phyloP scores from a whole-genome alignment of 1,140 invertebrate species.

The Drosophila melanica region DNA sequence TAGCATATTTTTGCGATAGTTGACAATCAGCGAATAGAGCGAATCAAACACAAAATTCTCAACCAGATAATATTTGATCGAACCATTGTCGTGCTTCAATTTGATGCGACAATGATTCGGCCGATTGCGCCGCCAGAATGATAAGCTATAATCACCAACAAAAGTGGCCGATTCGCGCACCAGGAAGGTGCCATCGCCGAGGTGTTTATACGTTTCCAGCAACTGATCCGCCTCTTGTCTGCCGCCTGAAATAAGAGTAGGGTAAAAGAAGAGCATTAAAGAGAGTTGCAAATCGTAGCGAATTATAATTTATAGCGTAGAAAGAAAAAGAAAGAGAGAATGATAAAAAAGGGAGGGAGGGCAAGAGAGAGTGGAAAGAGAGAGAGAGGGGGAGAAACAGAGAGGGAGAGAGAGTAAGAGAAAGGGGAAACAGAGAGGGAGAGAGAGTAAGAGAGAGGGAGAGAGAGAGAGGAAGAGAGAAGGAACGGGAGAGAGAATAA shows the following conservation, averaged over 20 bases:
- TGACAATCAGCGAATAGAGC: slow-evolving; percentile 95
- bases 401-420: too few species aligned
- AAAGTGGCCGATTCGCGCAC: slow-evolving; percentile 98
- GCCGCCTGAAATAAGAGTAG: slow-evolving; percentile 84
- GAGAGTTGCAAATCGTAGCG: too few species aligned
- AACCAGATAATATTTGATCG: slow-evolving; percentile 96
- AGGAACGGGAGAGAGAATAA: too few species aligned
- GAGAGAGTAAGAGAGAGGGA: too few species aligned
- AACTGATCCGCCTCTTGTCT: slow-evolving; percentile 88
- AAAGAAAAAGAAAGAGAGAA: too few species aligned
- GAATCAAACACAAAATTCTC: slow-evolving; percentile 96
- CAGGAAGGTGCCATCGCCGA: slow-evolving; percentile 97
- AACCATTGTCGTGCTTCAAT: slow-evolving; percentile 93
- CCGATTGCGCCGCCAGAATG: slow-evolving; percentile 95
- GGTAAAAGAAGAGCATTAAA: too few species aligned
- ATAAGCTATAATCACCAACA: slow-evolving; percentile 97
- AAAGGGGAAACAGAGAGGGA: too few species aligned
- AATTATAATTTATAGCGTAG: too few species aligned
- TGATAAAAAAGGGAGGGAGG: too few species aligned
- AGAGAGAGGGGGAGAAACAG: too few species aligned
- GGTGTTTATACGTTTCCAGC: slow-evolving; percentile 90
- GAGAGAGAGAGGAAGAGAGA: too few species aligned
- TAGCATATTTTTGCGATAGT: slow-evolving; percentile 94
- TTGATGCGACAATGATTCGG: slow-evolving; percentile 97
- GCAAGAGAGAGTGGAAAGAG: too few species aligned